phyloP scores from a whole-genome alignment of 2,888 invertebrate species.

The Pachycephus smyrnensis region DNA sequence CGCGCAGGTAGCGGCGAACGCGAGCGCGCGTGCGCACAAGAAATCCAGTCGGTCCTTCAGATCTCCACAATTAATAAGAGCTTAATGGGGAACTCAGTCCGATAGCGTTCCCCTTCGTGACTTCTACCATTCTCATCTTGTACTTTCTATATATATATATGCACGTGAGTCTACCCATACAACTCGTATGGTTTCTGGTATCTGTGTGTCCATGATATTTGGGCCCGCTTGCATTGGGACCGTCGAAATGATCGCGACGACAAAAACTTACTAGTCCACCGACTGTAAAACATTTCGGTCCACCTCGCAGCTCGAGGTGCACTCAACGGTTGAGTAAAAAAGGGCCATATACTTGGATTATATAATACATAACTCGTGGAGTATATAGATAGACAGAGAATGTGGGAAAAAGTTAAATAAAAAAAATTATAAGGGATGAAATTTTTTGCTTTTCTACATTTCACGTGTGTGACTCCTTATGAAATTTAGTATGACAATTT shows the following conservation, averaged over 20 bases:
- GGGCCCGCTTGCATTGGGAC: too few relatives aligned
- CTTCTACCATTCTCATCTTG: neutral
- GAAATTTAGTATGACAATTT: too few relatives aligned
- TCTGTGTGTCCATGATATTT: too few relatives aligned
- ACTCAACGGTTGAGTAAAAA: conserved; percentile 51
- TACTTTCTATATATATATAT: too few relatives aligned
- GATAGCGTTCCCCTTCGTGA: conserved; percentile 44
- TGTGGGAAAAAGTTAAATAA: neutral
- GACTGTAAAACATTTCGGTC: conserved; percentile 50
- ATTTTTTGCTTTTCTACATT: too few relatives aligned
- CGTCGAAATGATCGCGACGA: conserved; percentile 3
- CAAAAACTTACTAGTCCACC: neutral
- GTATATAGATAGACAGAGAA: neutral
- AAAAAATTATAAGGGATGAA: neutral
- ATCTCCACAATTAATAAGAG: conserved; percentile 66
- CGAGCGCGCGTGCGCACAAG: conserved; percentile 41
- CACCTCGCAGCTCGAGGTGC: conserved; percentile 44
- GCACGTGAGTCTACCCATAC: too few relatives aligned
- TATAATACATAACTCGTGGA: neutral
- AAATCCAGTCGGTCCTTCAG: conserved; percentile 62
- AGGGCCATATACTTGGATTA: conserved; percentile 27
- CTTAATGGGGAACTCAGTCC: conserved; percentile 62
- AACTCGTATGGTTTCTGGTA: too few relatives aligned
- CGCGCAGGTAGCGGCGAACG: conserved; percentile 53
- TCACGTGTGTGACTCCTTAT: too few relatives aligned